Percentiles rank a stretch among this genome's conserved stretches.
Conservation (phyloP, 1,140 invertebrate genomes). For the Acyrthosiphon pisum region DNA sequence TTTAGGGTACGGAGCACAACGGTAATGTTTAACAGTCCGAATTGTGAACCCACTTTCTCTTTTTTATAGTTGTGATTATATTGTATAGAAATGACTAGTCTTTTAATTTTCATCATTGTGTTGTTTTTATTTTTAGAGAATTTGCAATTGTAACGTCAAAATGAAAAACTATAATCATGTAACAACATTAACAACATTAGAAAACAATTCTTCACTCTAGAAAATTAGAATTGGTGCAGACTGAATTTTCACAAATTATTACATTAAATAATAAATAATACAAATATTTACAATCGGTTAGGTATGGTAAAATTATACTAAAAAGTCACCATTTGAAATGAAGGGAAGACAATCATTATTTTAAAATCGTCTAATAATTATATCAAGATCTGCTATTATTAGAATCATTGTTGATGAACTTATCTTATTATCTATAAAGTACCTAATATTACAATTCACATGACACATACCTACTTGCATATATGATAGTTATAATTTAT, state of each 20-base stretch:
- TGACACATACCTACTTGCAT: not conserved
- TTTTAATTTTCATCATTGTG: constrained; percentile 28
- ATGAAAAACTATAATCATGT: not conserved
- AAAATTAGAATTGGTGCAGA: not conserved
- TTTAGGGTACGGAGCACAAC: not conserved
- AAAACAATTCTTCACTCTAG: not conserved
- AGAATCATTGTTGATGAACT: not conserved
- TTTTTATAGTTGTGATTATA: constrained; percentile 43
- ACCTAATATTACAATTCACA: not conserved
- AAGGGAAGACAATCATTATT: not conserved
- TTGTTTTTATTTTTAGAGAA: constrained; percentile 24
- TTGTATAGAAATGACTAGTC: constrained; percentile 42
- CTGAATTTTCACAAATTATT: not conserved
- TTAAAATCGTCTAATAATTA: not conserved
- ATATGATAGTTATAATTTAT: not conserved
- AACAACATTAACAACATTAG: not conserved
- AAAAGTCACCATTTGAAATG: not conserved
- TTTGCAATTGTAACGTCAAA: constrained; percentile 1
- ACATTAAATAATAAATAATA: not conserved
- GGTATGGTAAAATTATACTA: not conserved
- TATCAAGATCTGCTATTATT: not conserved
- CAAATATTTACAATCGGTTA: not conserved
- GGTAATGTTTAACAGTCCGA: constrained; percentile 50
- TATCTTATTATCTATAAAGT: not conserved
- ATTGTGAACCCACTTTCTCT: constrained; percentile 51